phyloP scores from a whole-genome alignment of 2,797 vertebrate species.

The Cryptoblepharus egeriae region DNA sequence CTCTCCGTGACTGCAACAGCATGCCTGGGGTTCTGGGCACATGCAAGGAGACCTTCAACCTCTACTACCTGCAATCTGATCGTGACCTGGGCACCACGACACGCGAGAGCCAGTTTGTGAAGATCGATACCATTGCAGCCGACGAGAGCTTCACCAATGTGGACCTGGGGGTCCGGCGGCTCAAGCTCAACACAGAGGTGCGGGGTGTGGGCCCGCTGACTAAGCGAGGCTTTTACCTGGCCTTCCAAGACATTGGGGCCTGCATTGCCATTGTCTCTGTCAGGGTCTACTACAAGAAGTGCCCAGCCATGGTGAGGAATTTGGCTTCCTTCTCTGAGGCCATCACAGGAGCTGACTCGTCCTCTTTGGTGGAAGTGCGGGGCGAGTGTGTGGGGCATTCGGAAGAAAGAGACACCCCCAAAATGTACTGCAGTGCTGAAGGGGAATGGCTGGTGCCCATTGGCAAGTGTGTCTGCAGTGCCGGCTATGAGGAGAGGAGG shows the following conservation, averaged over 20 bases:
- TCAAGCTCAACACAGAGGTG: conserved; percentile 95
- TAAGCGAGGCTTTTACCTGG: conserved; percentile 93
- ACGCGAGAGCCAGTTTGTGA: conserved; percentile 91
- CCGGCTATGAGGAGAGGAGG: conserved; percentile 89
- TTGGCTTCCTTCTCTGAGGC: conserved; percentile 93
- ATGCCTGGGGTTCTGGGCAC: conserved; percentile 95
- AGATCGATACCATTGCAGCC: conserved; percentile 95
- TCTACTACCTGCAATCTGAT: conserved; percentile 95
- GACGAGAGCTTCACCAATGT: conserved; percentile 97
- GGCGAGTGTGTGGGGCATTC: conserved; percentile 94
- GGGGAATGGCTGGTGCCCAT: conserved; percentile 98
- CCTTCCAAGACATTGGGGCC: conserved; percentile 96
- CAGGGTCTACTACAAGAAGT: conserved; percentile 95
- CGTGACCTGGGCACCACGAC: conserved; percentile 86
- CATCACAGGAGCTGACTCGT: conserved; percentile 93
- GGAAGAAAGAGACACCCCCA: conserved; percentile 94
- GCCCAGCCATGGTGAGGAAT: conserved; percentile 89
- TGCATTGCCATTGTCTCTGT: conserved; percentile 95
- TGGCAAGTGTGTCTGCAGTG: conserved; percentile 93
- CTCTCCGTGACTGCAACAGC: conserved; percentile 95
- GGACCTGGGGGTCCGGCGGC: conserved; percentile 91
- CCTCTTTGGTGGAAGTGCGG: conserved; percentile 93
- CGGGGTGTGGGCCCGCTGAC: conserved; percentile 89
- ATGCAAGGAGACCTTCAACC: conserved; percentile 98
- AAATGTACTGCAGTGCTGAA: conserved; percentile 99